Conservation (phyloP, 2,888 invertebrate species). For the Coleophora flavipennella region DNA sequence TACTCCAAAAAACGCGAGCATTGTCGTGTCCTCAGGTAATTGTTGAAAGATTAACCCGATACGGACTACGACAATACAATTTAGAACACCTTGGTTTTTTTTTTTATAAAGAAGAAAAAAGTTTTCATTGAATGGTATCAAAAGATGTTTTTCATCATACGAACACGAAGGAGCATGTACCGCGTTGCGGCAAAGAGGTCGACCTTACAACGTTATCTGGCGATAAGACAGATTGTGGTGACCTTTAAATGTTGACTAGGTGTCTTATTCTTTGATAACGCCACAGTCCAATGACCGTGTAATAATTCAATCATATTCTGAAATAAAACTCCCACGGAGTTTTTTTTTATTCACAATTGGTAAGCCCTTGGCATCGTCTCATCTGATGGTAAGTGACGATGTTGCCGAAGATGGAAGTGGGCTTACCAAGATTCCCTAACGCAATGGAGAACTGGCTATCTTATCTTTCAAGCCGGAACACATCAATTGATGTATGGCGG, state of each 20-base stretch:
- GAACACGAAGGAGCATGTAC: slow-evolving; percentile 19
- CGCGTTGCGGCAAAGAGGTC: slow-evolving; percentile 44
- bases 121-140: slow-evolving; percentile 29
- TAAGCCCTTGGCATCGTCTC: too few relatives aligned
- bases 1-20: slow-evolving; percentile 40
- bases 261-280: slow-evolving; percentile 49
- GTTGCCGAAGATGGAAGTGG: too few relatives aligned
- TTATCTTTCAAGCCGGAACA: too few relatives aligned
- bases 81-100: slow-evolving; percentile 58
- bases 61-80: slow-evolving; percentile 45
- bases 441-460: too few relatives aligned
- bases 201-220: slow-evolving; percentile 61
- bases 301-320: slow-evolving; percentile 13
- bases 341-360: too few relatives aligned
- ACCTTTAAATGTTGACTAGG: slow-evolving; percentile 63
- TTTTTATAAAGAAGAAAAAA: slow-evolving; percentile 16
- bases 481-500: too few relatives aligned
- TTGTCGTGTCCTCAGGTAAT: slow-evolving; percentile 53
- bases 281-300: slow-evolving; percentile 64
- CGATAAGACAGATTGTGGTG: slow-evolving; percentile 60
- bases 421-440: too few relatives aligned
- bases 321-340: slow-evolving; percentile 31
- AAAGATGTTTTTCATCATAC: slow-evolving; percentile 18
- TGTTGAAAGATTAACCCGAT: slow-evolving; percentile 67
- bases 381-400: too few relatives aligned